phyloP scores from a whole-genome alignment of 1,140 invertebrate species.

The Portunus trituberculatus region DNA sequence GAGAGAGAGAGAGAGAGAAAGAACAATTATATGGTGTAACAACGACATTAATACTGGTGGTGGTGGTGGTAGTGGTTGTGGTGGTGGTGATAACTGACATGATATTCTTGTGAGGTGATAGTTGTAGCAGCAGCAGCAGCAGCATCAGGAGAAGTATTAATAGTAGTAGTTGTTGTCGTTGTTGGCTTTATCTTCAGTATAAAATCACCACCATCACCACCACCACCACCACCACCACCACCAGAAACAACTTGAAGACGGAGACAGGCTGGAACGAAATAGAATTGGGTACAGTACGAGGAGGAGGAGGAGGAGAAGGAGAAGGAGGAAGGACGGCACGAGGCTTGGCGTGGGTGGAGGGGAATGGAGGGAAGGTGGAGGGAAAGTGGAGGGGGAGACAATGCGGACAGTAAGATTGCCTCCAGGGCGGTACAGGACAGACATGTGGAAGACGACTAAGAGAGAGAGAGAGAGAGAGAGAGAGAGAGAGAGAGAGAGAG shows the following conservation, averaged over 20 bases:
- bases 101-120: not conserved
- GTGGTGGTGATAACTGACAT: too few relatives aligned
- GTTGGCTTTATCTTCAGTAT: not conserved
- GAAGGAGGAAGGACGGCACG: not conserved
- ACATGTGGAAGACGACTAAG: not conserved
- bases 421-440: not conserved
- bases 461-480: not conserved
- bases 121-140: not conserved
- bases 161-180: not conserved
- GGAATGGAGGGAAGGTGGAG: not conserved
- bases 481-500: not conserved
- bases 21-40: too few relatives aligned
- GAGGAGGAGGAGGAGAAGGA: not conserved
- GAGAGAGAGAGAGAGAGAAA: too few relatives aligned
- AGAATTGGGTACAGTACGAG: not conserved
- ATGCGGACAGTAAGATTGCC: not conserved
- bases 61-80: too few relatives aligned
- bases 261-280: too few relatives aligned
- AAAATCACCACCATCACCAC: too few relatives aligned
- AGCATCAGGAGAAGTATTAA: not conserved
- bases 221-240: too few relatives aligned
- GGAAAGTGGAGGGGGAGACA: not conserved
- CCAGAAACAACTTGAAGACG: too few relatives aligned
- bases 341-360: not conserved
- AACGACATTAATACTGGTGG: too few relatives aligned